A percentile compares a stretch with the other conserved stretches of the same genome.
Evolutionary conservation across 2,888 invertebrate species (phyloP).

Genomic region (Acleris emargana): DNA sequence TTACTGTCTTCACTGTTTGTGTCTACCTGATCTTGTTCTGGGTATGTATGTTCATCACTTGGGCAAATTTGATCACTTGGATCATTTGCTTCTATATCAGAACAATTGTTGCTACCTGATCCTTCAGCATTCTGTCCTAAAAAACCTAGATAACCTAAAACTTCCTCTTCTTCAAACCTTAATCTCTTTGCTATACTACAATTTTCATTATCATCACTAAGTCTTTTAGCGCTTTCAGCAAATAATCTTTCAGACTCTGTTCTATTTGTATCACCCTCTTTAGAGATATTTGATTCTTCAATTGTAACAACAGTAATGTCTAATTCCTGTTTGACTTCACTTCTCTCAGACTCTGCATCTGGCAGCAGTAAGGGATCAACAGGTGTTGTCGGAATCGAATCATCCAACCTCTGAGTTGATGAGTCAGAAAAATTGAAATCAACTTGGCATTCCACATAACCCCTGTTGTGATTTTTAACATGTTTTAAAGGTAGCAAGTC

Average conservation of each 20-base stretch:
- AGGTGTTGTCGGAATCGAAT: conserved; percentile 70
- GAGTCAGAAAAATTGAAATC: conserved; percentile 77
- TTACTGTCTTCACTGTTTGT: conserved; percentile 74
- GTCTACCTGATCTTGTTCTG: conserved; percentile 65
- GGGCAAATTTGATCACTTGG: conserved; percentile 61
- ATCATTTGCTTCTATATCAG: conserved; percentile 63
- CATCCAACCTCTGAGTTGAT: conserved; percentile 69
- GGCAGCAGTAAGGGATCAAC: conserved; percentile 75
- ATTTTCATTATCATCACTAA: conserved; percentile 65
- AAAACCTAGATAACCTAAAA: conserved; percentile 54
- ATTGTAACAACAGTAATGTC: conserved; percentile 72
- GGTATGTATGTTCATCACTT: conserved; percentile 59
- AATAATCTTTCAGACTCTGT: conserved; percentile 57
- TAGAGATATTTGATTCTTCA: conserved; percentile 65
- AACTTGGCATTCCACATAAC: conserved; percentile 74
- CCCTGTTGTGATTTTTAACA: conserved; percentile 61
- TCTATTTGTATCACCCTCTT: conserved; percentile 67
- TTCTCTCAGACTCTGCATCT: conserved; percentile 67
- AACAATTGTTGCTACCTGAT: conserved; percentile 54
- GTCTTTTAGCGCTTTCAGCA: conserved; percentile 65
- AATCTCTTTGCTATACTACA: conserved; percentile 66
- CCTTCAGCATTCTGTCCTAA: conserved; percentile 48
- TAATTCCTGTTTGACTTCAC: conserved; percentile 67
- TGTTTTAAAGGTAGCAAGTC: conserved; percentile 75
- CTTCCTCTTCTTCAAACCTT: conserved; percentile 68